Evolutionary conservation across 1,140 invertebrate genomes (phyloP), one percentile per base, ranked within the genome.

Genomic region (Pomacea maculata): DNA sequence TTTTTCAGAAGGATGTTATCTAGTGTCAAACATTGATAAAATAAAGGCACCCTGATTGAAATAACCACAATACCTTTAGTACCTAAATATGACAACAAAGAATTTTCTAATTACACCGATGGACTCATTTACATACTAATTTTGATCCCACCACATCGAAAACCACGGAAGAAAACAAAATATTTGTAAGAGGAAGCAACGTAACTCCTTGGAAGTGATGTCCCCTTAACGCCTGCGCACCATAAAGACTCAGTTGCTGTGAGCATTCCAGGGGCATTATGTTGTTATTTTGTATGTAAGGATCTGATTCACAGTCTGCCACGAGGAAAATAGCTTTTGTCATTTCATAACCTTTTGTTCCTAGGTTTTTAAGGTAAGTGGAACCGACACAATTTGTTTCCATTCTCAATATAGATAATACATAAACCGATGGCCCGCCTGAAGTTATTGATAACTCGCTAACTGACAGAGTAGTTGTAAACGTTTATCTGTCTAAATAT

Each of bases 181-280:
- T 25, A 25, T 25, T 25, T 25, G 25, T 25, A 25, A n/a, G n/a
- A 65, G n/a, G 4, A 65, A 70, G 29, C n/a, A 12, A 1, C 12
- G 21, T 70, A 34, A 70, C 4, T 12, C 21, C 11, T 70, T 34
- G 21, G 67, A 45, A 70, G 67, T 70, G 21, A 21, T 70, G 12
- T 70, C 67, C 67, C 67, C 29, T 70, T n/a, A 25, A n/a, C 67
- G 67, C 67, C 67, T 70, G 67, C 67, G 67, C 67, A 70, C 1
- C 1, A 34, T 11, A 21, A 70, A 70, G 21, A 12, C 29, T 70
- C 9, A 34, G n/a, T 34, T n/a, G 29, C 29, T 70, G 67, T 34
- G n/a, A 25, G n/a, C n/a, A 21, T n/a, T 25, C 21, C 21, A 70
- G 3, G 29, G 21, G n/a, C 29, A 25, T 70, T 34, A 70, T 70